Base-by-base conservation (phyloP, 2,888 invertebrate species). In the Tridacna crocea region DNA sequence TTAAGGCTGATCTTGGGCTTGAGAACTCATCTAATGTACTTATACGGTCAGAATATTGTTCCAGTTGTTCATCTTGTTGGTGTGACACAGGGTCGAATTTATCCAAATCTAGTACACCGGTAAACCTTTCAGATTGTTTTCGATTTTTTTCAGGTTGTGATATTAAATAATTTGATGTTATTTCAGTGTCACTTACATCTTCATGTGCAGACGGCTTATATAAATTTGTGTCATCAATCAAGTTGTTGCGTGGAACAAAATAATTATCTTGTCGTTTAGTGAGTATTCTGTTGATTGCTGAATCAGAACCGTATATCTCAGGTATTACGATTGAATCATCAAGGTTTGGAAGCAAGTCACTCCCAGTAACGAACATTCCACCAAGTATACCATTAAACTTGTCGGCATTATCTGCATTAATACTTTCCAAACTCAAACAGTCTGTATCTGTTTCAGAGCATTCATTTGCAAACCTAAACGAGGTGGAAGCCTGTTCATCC, bases 361-460 rank as follows among this genome's bases (percentile, higher is more conserved):
- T 24, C 17, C 19, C 51, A 13, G 11, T 58, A 61, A 78, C 74
- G 68, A 26, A 83, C 1, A 55, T 15, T 22, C 80, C 83, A 13
- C 80, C 78, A 24, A 80, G 73, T 60, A 79, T 65, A 22, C 75
- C 22, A 36, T 81, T 79, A 27, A 83, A 74, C 51, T 68, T 63
- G 27, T 55, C 22, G 46, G 75, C 76, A 4, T 86, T 73, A 17
- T 83, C 82, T 0, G 47, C 22, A 55, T 82, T 82, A 15, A 84
- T 24, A 65, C 82, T 83, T 10, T 82, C 86, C 19, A 83, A 72
- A 63, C 86, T 86, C 1, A 68, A 61, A 66, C 80, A 80, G 15
- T 84, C 84, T 0, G 73, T 55, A 0, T 55, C 63, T n/a, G 63
- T 78, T 61, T 70, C 70, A 51, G 66, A 24, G 22, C 60, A 61